Conservation (phyloP, 2,113 vertebrate species). For the Istiophorus platypterus region DNA sequence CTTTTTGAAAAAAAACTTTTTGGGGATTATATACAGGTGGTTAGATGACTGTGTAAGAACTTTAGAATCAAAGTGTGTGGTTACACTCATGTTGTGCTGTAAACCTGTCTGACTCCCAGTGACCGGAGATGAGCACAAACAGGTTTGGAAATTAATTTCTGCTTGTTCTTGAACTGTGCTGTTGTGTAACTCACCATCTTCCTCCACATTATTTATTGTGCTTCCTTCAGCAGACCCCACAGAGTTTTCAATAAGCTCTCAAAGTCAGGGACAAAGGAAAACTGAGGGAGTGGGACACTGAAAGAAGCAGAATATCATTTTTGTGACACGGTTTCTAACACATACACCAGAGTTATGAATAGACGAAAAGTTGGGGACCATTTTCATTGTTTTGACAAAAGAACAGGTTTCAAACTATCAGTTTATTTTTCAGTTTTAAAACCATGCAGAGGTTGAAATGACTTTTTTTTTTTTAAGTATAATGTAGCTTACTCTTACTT, state of each 20-base stretch:
- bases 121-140: background rate
- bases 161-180: slow-evolving; percentile 56
- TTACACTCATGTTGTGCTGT: background rate
- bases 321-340: background rate
- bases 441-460: background rate
- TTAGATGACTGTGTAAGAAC: background rate
- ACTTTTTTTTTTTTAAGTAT: background rate
- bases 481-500: background rate
- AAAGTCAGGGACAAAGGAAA: slow-evolving; percentile 46
- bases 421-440: background rate
- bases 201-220: slow-evolving; percentile 30
- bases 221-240: slow-evolving; percentile 46
- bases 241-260: slow-evolving; percentile 16
- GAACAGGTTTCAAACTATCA: background rate
- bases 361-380: background rate
- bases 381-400: background rate
- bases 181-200: slow-evolving; percentile 36
- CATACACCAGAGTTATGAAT: background rate
- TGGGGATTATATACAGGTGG: background rate
- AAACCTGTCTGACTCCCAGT: background rate
- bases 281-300: slow-evolving; percentile 20
- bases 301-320: slow-evolving; percentile 5
- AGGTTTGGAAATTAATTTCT: slow-evolving; percentile 32
- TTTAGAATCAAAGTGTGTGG: background rate
- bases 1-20: background rate